These are phyloP conservation scores for Paradoxurus hermaphroditus DNA, from an alignment of 2,113 vertebrate species.

Conservation along the genomic window DNA sequence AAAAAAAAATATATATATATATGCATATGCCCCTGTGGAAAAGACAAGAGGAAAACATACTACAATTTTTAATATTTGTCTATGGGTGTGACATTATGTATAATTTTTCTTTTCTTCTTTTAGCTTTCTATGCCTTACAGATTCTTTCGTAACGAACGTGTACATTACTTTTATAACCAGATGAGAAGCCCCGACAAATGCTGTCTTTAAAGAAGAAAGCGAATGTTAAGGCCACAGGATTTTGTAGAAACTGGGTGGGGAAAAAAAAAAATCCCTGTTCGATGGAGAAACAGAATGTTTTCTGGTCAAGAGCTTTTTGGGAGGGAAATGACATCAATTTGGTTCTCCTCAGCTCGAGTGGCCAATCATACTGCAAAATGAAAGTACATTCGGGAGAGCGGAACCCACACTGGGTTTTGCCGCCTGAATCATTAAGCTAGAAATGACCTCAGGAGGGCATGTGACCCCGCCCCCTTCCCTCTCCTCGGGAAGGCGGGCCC, in stretches of 20 bases:
- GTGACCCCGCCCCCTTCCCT: neutral
- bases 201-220: slow-evolving; percentile 30
- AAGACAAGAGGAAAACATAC: neutral
- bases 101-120: slow-evolving; percentile 27
- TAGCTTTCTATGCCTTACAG: neutral
- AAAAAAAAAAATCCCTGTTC: slow-evolving; percentile 38
- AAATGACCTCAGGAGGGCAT: slow-evolving; percentile 38
- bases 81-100: neutral
- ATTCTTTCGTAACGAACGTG: slow-evolving; percentile 18
- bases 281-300: slow-evolving; percentile 51
- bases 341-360: neutral
- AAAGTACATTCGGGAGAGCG: slow-evolving; percentile 16
- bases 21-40: neutral
- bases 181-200: neutral
- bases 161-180: slow-evolving; percentile 4
- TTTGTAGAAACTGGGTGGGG: slow-evolving; percentile 28
- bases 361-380: slow-evolving; percentile 54
- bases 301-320: slow-evolving; percentile 48
- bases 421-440: slow-evolving; percentile 56
- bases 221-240: neutral
- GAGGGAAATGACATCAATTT: slow-evolving; percentile 59
- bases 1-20: neutral
- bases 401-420: slow-evolving; percentile 42
- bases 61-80: neutral
- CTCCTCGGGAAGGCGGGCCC: neutral